Conservation (phyloP, 2,113 vertebrate species). For the Dolichotis patagonum region DNA sequence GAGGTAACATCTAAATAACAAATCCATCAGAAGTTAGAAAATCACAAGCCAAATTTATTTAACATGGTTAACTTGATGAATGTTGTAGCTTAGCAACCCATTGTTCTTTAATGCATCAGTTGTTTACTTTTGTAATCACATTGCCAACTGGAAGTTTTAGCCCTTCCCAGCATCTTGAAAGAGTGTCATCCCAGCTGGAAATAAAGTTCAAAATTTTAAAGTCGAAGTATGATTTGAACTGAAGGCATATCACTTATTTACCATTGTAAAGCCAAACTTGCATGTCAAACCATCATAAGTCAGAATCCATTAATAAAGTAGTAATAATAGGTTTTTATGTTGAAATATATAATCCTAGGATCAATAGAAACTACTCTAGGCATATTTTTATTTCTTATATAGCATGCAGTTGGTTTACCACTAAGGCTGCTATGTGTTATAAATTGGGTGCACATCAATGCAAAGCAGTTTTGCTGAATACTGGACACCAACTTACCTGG, state of each 20-base stretch:
- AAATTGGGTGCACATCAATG: background rate
- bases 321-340: background rate
- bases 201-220: background rate
- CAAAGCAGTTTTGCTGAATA: background rate
- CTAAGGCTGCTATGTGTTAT: background rate
- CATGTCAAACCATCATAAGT: background rate
- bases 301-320: background rate
- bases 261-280: background rate
- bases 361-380: background rate
- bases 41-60: background rate
- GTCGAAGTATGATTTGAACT: background rate
- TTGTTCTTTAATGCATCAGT: background rate
- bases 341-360: background rate
- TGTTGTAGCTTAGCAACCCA: no score
- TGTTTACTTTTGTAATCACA: background rate
- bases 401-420: background rate
- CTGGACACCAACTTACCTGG: background rate
- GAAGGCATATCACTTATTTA: background rate
- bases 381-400: background rate
- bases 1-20: background rate
- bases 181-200: background rate
- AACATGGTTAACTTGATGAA: background rate
- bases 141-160: background rate
- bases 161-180: background rate
- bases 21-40: background rate